phyloP scores from a whole-genome alignment of 2,113 vertebrate species.

The Manacus vitellinus region DNA sequence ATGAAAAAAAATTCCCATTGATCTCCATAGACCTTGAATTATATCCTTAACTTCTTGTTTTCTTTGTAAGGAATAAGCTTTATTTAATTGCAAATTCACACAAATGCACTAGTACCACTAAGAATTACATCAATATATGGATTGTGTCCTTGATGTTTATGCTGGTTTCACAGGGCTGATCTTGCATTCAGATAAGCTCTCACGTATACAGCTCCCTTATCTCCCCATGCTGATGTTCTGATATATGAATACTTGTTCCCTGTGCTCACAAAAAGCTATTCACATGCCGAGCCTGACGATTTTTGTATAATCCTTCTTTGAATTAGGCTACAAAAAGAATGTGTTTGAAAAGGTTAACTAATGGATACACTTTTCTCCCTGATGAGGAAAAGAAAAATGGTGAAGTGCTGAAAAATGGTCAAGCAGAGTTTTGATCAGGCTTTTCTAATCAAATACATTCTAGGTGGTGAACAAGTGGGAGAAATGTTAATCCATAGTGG shows the following conservation, averaged over 20 bases:
- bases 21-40: constrained; percentile 35
- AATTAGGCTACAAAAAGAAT: constrained; percentile 52
- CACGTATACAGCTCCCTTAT: constrained; percentile 42
- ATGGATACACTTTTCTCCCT: constrained; percentile 49
- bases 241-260: constrained; percentile 46
- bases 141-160: constrained; percentile 55
- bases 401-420: constrained; percentile 53
- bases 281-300: not conserved
- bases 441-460: constrained; percentile 35
- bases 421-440: constrained; percentile 51
- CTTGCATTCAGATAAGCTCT: constrained; percentile 49
- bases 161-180: constrained; percentile 52
- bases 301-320: constrained; percentile 47
- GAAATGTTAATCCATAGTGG: constrained; percentile 41
- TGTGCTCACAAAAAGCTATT: constrained; percentile 30
- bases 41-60: constrained; percentile 51
- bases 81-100: constrained; percentile 58
- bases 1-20: not conserved
- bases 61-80: constrained; percentile 54
- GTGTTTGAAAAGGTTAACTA: constrained; percentile 64
- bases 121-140: constrained; percentile 62
- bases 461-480: not conserved
- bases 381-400: constrained; percentile 47
- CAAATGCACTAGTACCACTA: constrained; percentile 1
- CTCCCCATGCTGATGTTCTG: constrained; percentile 54